Evolutionary conservation across 2,797 vertebrate genomes (phyloP).

Genomic region (Halcyon chelicuti): DNA sequence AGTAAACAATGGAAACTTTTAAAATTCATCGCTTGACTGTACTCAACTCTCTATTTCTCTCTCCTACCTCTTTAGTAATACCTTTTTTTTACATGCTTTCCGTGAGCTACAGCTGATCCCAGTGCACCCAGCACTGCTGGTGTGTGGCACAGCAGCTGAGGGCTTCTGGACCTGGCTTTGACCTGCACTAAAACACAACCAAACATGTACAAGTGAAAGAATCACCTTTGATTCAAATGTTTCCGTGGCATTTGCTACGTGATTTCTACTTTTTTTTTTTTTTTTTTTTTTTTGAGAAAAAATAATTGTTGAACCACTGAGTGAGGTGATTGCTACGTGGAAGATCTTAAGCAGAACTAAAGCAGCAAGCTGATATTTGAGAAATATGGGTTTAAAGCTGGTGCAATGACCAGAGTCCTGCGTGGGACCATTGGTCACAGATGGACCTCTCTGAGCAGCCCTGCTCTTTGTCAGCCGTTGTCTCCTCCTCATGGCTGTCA

Average conservation of each 20-base stretch:
- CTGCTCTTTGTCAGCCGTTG: rapidly evolving
- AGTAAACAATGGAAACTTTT: constrained; percentile 83
- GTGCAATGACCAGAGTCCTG: neutral
- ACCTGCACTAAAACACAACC: neutral
- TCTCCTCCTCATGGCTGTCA: neutral
- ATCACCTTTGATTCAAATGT: neutral
- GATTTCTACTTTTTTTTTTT: neutral
- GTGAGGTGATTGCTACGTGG: rapidly evolving
- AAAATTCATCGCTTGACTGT: constrained; percentile 47
- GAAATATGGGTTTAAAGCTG: neutral
- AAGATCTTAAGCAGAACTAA: neutral
- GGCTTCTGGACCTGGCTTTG: neutral
- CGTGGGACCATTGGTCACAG: rapidly evolving
- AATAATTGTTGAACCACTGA: neutral
- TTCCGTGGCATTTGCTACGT: neutral
- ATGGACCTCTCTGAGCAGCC: neutral
- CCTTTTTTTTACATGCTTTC: neutral
- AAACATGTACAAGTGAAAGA: neutral
- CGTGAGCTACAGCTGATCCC: neutral
- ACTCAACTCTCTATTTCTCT: neutral
- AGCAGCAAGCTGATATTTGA: neutral
- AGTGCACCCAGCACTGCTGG: neutral
- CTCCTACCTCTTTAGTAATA: neutral
- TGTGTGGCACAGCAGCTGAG: neutral
- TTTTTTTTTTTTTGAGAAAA: neutral